Evolutionary conservation across 2,888 invertebrate genomes (phyloP).

Genomic region (Blera fallax): DNA sequence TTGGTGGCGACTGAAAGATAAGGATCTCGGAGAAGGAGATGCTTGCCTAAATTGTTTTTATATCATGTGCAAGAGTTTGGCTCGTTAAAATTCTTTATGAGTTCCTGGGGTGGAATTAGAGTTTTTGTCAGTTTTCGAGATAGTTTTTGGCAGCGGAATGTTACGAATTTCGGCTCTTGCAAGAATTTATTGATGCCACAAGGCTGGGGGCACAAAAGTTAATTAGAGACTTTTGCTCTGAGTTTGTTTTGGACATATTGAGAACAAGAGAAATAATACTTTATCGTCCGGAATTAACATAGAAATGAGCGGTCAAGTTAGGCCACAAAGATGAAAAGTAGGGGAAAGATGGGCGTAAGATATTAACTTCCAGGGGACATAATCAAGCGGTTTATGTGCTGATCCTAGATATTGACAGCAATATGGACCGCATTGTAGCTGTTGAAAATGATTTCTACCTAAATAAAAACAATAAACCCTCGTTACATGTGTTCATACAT

Average conservation of each 20-base stretch:
- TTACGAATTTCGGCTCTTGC: neutral
- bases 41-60: constrained; percentile 47
- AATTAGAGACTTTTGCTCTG: constrained; percentile 46
- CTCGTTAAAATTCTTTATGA: constrained; percentile 72
- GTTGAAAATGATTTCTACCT: no score
- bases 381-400: no score
- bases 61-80: constrained; percentile 30
- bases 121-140: constrained; percentile 54
- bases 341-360: neutral
- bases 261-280: constrained; percentile 9
- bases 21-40: neutral
- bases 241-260: constrained; percentile 5
- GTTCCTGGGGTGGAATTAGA: constrained; percentile 55
- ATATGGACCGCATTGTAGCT: no score
- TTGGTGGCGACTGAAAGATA: constrained; percentile 58
- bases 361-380: no score
- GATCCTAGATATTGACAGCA: no score
- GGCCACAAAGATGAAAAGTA: neutral
- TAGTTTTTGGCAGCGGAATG: constrained; percentile 50
- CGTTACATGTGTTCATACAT: no score
- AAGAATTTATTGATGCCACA: constrained; percentile 39
- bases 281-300: neutral
- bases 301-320: neutral
- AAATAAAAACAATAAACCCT: no score
- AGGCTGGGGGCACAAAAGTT: constrained; percentile 36